Conservation (phyloP, 2,113 vertebrate species). For the Pelusios castaneus region DNA sequence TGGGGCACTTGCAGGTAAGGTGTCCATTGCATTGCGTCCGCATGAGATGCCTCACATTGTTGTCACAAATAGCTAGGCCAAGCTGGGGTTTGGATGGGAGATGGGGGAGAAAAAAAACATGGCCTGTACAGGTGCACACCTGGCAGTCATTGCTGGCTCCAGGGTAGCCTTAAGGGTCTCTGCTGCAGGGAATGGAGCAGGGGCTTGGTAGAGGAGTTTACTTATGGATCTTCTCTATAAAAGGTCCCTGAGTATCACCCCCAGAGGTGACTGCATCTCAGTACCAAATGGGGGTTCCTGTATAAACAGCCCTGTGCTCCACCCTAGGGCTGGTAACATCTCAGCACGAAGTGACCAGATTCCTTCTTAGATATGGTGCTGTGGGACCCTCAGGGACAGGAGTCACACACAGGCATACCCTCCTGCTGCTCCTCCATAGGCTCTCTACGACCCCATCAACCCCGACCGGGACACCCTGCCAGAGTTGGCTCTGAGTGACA, state of each 20-base stretch:
- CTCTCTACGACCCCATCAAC: conserved; percentile 74
- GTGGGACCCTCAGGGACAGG: background rate
- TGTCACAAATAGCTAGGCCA: background rate
- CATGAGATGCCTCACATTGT: no score
- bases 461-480: conserved; percentile 72
- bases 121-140: no score
- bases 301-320: background rate
- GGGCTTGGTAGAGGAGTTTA: background rate
- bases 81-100: background rate
- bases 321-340: background rate
- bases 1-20: conserved; percentile 68
- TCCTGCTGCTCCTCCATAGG: conserved; percentile 21
- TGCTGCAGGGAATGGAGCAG: background rate
- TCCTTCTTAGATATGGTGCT: background rate
- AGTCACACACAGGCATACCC: no score
- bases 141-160: accelerated
- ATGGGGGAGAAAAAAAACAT: background rate
- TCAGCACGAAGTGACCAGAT: background rate
- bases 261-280: background rate
- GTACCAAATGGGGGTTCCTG: background rate
- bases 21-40: background rate
- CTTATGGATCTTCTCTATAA: background rate
- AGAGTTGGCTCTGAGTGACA: conserved; percentile 52
- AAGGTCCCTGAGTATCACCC: background rate
- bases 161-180: background rate